Base-by-base conservation (phyloP, 2,797 vertebrate species). In the Chlorospingus semifuscus region DNA sequence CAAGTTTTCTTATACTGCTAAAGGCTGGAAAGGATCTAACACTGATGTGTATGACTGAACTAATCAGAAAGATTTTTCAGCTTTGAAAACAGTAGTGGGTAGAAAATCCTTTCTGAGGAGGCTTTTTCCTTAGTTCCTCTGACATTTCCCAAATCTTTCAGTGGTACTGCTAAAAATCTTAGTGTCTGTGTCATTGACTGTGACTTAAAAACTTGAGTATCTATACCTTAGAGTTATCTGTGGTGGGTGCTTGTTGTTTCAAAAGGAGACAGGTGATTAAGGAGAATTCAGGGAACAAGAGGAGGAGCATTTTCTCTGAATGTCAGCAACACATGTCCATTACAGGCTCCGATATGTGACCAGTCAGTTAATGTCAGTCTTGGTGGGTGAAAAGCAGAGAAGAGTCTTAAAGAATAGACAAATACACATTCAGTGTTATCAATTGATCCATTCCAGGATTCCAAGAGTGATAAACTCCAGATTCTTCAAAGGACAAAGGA, bases 291-390 rank as follows among this genome's bases (percentile, higher is more conserved):
- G 27, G 22, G 57, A 82, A 17, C 39, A 61, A 50, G 34, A 68
- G 27, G 29, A 50, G 27, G 24, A 74, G 30, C 6, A 5, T 70
- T 83, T 71, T 75, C 22, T 71, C 42, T 65, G 23, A 55, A 37
- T 9, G 2, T 64, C 10, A 24, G 32, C 19, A 52, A 5, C 0
- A 0, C 2, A 2, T 61, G 29, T 47, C 39, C 12, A 5, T 49
- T 90, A 75, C 65, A 79, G 68, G 9, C 46, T 60, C 24, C 1
- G 1, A 3, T 52, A 70, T 63, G 15, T 42, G 22, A 89, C 41
- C 68, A 74, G 49, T 18, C 32, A 50, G 3, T 66, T 65, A 29
- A 46, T 39, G 29, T 63, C 2, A 3, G 49, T 34, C 24, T 64
- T 39, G 3, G 4, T 75, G 42, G 46, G 21, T 79, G 34, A 59